A percentile compares a stretch with the other conserved stretches of the same genome.
phyloP scores from a whole-genome alignment of 2,113 vertebrate genomes.

The Eublepharis macularius region DNA sequence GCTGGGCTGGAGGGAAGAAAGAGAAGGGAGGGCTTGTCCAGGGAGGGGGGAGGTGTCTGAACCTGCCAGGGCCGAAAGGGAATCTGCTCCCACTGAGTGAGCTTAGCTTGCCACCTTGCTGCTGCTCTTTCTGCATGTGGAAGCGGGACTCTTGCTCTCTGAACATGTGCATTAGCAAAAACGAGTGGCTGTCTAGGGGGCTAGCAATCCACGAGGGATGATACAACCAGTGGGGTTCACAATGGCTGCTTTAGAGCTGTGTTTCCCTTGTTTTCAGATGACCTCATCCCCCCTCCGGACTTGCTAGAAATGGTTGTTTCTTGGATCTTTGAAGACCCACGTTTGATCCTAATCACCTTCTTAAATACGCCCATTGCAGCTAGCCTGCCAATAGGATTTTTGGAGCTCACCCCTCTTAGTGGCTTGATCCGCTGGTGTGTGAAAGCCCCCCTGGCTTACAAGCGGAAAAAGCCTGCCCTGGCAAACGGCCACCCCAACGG shows the following conservation, averaged over 20 bases:
- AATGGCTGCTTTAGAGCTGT: not conserved
- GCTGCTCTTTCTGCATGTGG: too few relatives aligned
- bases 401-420: constrained; percentile 90
- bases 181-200: not conserved
- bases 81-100: too few relatives aligned
- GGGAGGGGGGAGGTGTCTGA: too few relatives aligned
- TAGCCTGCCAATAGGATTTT: constrained; percentile 86
- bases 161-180: not conserved
- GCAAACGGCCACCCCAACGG: constrained; percentile 70
- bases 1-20: too few relatives aligned
- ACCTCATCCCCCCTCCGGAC: constrained; percentile 89
- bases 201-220: too few relatives aligned
- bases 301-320: constrained; percentile 92
- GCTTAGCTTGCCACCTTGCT: too few relatives aligned
- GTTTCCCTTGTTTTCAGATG: constrained; percentile 75
- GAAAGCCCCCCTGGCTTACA: constrained; percentile 89
- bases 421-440: constrained; percentile 94
- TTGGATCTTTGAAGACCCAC: constrained; percentile 94
- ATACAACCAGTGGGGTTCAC: too few relatives aligned
- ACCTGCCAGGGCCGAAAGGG: too few relatives aligned
- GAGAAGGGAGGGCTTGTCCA: too few relatives aligned
- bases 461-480: constrained; percentile 71
- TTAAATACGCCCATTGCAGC: constrained; percentile 89
- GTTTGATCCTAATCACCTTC: constrained; percentile 91
- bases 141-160: not conserved